These are phyloP conservation scores for Siniperca obscura DNA, from an alignment of 2,797 vertebrate genomes.

Conservation along the genomic window DNA sequence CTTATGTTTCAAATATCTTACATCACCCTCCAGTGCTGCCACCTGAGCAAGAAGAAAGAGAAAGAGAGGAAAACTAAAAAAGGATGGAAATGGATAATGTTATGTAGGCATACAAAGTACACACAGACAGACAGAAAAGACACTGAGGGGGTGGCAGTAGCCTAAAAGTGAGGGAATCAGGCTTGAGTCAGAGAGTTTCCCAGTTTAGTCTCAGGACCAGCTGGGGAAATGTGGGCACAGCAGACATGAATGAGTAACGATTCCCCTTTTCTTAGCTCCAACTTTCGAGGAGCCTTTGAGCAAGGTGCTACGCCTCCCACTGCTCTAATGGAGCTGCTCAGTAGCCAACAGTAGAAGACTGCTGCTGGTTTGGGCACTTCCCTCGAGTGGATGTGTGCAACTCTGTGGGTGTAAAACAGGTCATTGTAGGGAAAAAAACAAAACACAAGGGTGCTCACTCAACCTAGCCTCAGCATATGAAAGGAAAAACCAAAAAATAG, in stretches of 20 bases:
- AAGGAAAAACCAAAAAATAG: conserved; percentile 46
- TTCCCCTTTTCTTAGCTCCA: conserved; percentile 62
- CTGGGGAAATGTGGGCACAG: conserved; percentile 69
- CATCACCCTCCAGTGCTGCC: conserved; percentile 76
- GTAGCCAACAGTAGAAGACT: conserved; percentile 53
- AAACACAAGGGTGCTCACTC: conserved; percentile 53
- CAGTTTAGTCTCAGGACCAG: conserved; percentile 72
- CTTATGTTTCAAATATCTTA: conserved; percentile 79
- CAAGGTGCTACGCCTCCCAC: conserved; percentile 66
- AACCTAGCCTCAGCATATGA: conserved; percentile 54
- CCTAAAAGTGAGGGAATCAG: conserved; percentile 56
- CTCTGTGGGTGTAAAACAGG: conserved; percentile 73
- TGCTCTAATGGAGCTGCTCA: conserved; percentile 57
- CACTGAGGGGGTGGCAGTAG: conserved; percentile 53
- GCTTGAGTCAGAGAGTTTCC: conserved; percentile 71
- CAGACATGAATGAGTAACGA: conserved; percentile 69
- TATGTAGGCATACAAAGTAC: conserved; percentile 22
- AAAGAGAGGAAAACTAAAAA: conserved; percentile 22
- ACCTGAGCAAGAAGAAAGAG: conserved; percentile 60
- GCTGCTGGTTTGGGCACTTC: conserved; percentile 64
- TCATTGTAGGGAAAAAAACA: conserved; percentile 47
- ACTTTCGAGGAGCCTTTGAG: conserved; percentile 73
- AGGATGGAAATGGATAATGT: conserved; percentile 24
- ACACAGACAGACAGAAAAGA: conserved; percentile 47
- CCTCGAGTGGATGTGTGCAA: conserved; percentile 69